Evolutionary conservation across 1,140 invertebrate species (phyloP).

Genomic region (Conus betulinus): DNA sequence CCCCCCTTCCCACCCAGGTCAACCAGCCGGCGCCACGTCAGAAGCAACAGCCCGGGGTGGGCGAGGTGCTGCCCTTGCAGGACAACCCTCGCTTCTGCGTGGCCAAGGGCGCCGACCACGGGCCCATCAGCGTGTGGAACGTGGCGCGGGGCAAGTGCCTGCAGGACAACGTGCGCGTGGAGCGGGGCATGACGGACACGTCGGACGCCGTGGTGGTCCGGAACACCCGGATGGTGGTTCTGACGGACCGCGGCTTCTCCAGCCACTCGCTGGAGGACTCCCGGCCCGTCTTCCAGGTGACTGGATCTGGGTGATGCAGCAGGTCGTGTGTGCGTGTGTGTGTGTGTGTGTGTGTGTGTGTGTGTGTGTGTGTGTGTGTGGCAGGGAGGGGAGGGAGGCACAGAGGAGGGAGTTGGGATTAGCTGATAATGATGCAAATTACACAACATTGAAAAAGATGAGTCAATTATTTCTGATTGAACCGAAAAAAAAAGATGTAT

Average conservation of each 20-base stretch:
- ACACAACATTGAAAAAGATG: no score
- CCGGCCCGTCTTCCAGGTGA: slow-evolving; percentile 63
- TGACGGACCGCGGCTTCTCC: slow-evolving; percentile 69
- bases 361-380: not conserved
- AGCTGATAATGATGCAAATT: no score
- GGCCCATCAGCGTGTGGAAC: slow-evolving; percentile 72
- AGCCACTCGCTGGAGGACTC: slow-evolving; percentile 56
- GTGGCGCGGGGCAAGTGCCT: slow-evolving; percentile 67
- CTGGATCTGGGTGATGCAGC: not conserved
- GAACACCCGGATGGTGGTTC: slow-evolving; percentile 67
- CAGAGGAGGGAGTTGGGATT: no score
- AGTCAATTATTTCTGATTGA: no score
- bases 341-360: not conserved
- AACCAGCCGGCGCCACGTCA: slow-evolving; percentile 66
- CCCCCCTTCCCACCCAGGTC: slow-evolving; percentile 30
- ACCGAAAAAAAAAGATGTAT: no score
- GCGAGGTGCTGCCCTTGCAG: slow-evolving; percentile 66
- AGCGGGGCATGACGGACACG: slow-evolving; percentile 65
- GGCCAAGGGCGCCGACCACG: slow-evolving; percentile 69
- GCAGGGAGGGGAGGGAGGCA: no score
- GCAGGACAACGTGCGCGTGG: slow-evolving; percentile 63
- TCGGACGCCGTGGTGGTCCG: slow-evolving; percentile 68
- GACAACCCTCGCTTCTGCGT: slow-evolving; percentile 70
- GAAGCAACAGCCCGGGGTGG: slow-evolving; percentile 65
- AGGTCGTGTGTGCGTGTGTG: not conserved